These are phyloP conservation scores for Anolis apletophallus DNA, from an alignment of 2,797 vertebrate genomes.

Conservation along the genomic window DNA sequence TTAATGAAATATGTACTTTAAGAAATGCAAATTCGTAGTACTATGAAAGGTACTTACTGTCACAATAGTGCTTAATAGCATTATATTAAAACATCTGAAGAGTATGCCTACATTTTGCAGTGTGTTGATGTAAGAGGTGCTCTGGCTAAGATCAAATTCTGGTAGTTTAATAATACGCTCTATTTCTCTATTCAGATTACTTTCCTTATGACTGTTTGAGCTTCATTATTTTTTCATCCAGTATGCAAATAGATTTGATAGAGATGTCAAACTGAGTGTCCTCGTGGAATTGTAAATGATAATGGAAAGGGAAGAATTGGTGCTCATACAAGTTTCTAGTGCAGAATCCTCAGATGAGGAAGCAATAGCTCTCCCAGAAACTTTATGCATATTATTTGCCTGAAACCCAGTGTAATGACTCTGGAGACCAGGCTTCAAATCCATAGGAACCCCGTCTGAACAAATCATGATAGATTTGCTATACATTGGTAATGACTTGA, in stretches of 20 bases:
- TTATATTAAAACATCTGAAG: constrained; percentile 10
- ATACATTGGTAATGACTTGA: no score
- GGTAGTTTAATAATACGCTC: not conserved
- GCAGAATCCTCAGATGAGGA: not conserved
- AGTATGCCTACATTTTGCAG: not conserved
- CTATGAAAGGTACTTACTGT: not conserved
- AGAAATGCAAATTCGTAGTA: not conserved
- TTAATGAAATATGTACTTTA: constrained; percentile 8
- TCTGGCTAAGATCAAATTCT: not conserved
- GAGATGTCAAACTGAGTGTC: constrained; percentile 1
- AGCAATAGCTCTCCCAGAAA: not conserved
- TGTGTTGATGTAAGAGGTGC: not conserved
- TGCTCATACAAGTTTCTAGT: not conserved
- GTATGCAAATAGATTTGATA: constrained; percentile 23
- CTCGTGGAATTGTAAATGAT: not conserved
- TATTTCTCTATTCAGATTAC: constrained; percentile 17
- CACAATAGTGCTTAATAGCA: constrained; percentile 10
- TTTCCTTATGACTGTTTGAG: constrained; percentile 6
- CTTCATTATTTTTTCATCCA: constrained; percentile 20
- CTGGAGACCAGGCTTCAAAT: no score
- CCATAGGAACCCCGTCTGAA: no score
- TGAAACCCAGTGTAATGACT: no score
- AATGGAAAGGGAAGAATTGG: not conserved
- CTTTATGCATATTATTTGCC: not conserved
- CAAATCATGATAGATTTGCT: no score